Evolutionary conservation across 2,888 invertebrate genomes (phyloP), one percentile per base, ranked within the genome.

Genomic region (Sarcophaga variegata): DNA sequence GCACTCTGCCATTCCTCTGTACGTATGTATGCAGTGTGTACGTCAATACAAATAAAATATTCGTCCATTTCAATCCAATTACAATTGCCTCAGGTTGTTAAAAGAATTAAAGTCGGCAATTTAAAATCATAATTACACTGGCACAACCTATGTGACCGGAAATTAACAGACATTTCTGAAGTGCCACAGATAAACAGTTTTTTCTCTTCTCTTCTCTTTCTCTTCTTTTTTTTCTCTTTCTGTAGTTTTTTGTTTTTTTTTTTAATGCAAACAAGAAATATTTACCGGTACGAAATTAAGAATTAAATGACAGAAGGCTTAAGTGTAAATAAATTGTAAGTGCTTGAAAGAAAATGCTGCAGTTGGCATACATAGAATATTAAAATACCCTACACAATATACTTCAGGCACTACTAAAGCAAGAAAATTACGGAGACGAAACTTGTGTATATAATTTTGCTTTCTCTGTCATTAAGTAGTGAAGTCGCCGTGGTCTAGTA

Each of bases 71-170:
- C 25, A 67, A 67, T 59, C 67, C 77, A 76, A 76, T 76, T 76
- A 76, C 20, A 20, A 17, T 66, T 77, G 64, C 37, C 22, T 63
- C 1, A 71, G 47, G 22, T 20, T 64, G 64, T 70, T 60, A 37
- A 67, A 60, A 49, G 70, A 49, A 60, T 60, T 45, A 25, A 59
- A 75, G 75, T 11, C 66, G 63, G 60, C 54, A 71, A 67, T 71
- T 71, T 71, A 11, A 71, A 66, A 66, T 45, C 76, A 72, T 86
- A 86, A 83, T 86, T 83, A 83, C 60, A 86, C 80, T 77, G 59
- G 64, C 62, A 75, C 74, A 70, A 69, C 25, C 69, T 83, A 83
- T 86, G 83, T 86, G 81, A 86, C 86, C 86, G 83, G 83, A 86
- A 78, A 86, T 83, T 69, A 81, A 83, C 76, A 86, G 49, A 72